phyloP scores from a whole-genome alignment of 35 echinoderm and acorn worm species.

The Apostichopus californicus region DNA sequence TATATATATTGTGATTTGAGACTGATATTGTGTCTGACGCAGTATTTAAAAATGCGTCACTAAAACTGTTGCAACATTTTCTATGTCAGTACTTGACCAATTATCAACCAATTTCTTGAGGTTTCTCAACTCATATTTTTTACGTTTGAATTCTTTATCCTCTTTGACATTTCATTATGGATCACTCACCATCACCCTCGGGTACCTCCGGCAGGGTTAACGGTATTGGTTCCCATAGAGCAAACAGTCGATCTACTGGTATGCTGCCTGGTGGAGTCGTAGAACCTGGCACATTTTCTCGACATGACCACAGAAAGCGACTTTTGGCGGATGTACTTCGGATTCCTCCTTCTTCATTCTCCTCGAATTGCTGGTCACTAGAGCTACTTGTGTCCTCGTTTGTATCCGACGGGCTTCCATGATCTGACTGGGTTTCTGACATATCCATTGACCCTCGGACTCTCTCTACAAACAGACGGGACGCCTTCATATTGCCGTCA shows the following conservation, averaged over 20 bases:
- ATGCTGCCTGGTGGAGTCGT: neutral
- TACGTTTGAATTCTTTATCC: too few species aligned
- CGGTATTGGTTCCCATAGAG: slow-evolving; percentile 30
- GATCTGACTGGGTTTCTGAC: slow-evolving; percentile 37
- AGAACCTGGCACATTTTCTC: slow-evolving; percentile 11
- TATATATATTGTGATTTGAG: too few species aligned
- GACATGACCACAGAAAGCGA: slow-evolving; percentile 47
- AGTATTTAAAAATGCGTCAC: too few species aligned
- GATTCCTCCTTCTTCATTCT: slow-evolving; percentile 55
- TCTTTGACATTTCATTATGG: too few species aligned
- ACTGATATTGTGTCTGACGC: too few species aligned
- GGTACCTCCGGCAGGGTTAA: slow-evolving; percentile 34
- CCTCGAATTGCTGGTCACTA: slow-evolving; percentile 55
- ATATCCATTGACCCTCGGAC: slow-evolving; percentile 49
- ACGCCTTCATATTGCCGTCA: slow-evolving; percentile 19
- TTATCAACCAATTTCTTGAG: too few species aligned
- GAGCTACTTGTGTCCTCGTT: slow-evolving; percentile 55
- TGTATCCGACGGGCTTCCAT: slow-evolving; percentile 45
- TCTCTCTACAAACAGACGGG: slow-evolving; percentile 40
- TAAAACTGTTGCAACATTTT: too few species aligned
- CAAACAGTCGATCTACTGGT: slow-evolving; percentile 43
- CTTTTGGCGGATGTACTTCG: slow-evolving; percentile 44
- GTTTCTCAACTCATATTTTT: too few species aligned
- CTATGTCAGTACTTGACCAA: too few species aligned
- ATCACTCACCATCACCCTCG: slow-evolving; percentile 39